Percentiles rank a stretch among this genome's conserved stretches.
phyloP scores from a whole-genome alignment of 2,888 invertebrate genomes.

The Rhagonycha fulva region DNA sequence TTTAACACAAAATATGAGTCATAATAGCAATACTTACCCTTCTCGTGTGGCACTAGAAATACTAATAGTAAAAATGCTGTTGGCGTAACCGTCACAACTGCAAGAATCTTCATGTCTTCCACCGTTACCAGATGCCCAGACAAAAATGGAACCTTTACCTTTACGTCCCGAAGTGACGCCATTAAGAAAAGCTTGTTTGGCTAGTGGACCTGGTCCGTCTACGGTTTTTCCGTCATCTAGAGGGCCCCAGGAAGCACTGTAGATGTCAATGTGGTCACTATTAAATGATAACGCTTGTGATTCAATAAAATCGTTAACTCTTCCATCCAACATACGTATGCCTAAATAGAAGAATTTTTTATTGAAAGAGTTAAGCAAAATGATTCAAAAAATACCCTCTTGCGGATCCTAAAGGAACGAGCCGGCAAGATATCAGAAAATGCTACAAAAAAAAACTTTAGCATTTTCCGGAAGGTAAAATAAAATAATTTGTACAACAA shows the following conservation, averaged over 20 bases:
- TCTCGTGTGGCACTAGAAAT: constrained; percentile 98
- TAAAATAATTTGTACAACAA: too few relatives aligned
- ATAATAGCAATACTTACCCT: constrained; percentile 66
- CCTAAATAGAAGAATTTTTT: constrained; percentile 57
- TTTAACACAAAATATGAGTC: neutral
- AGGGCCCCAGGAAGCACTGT: constrained; percentile 97
- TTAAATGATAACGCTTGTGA: constrained; percentile 91
- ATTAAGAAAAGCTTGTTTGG: constrained; percentile 89
- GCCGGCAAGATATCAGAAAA: constrained; percentile 14
- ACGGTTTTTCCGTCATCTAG: constrained; percentile 97
- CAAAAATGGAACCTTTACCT: constrained; percentile 94
- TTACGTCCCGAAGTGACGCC: constrained; percentile 91
- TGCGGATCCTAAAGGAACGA: neutral
- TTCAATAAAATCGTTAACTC: constrained; percentile 95
- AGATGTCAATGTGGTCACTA: constrained; percentile 94
- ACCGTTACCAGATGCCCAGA: constrained; percentile 97
- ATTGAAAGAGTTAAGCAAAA: constrained; percentile 76
- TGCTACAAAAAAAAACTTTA: too few relatives aligned
- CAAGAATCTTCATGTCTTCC: constrained; percentile 95
- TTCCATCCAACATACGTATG: constrained; percentile 96
- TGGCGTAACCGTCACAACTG: constrained; percentile 99
- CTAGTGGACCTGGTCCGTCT: constrained; percentile 93
- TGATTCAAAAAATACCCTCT: too few relatives aligned
- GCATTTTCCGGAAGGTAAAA: too few relatives aligned
- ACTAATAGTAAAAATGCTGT: constrained; percentile 97